These are phyloP conservation scores for Gambusia yucatana DNA, from an alignment of 2,797 vertebrate species.

Conservation along the genomic window DNA sequence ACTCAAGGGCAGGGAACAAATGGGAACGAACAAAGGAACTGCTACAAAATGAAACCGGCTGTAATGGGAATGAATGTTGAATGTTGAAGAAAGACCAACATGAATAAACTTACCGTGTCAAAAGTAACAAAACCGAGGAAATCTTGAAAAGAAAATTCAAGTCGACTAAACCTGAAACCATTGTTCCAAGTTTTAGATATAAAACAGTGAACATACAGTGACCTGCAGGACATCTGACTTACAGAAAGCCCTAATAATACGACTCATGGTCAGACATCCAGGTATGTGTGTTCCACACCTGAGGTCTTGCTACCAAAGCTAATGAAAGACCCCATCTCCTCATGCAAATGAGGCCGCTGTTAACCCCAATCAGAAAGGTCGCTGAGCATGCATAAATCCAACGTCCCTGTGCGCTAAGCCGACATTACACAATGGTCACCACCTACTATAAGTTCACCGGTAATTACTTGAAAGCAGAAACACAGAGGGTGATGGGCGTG, in stretches of 20 bases:
- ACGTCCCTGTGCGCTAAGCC: constrained; percentile 49
- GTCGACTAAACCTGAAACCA: neutral
- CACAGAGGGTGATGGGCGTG: constrained; percentile 46
- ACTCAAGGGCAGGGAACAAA: constrained; percentile 4
- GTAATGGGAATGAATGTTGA: neutral
- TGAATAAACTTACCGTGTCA: neutral
- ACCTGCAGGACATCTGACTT: neutral
- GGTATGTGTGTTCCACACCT: constrained; percentile 55
- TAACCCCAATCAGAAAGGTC: constrained; percentile 84
- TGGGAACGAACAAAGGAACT: neutral
- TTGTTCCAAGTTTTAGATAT: neutral
- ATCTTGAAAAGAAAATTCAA: neutral
- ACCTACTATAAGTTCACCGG: constrained; percentile 57
- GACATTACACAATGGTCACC: constrained; percentile 55
- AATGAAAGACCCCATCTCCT: constrained; percentile 70
- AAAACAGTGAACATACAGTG: neutral
- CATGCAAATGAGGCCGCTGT: constrained; percentile 81
- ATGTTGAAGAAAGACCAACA: neutral
- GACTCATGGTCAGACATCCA: constrained; percentile 26
- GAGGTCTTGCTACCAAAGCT: constrained; percentile 59
- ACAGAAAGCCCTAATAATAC: neutral
- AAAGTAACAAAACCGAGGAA: neutral
- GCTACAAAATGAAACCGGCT: neutral
- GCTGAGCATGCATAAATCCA: constrained; percentile 64
- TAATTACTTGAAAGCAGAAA: constrained; percentile 65